Percentiles rank a stretch among this genome's conserved stretches.
These are phyloP conservation scores for Gadopsis bispinosus DNA, from an alignment of 2,797 vertebrate species.

Conservation along the genomic window DNA sequence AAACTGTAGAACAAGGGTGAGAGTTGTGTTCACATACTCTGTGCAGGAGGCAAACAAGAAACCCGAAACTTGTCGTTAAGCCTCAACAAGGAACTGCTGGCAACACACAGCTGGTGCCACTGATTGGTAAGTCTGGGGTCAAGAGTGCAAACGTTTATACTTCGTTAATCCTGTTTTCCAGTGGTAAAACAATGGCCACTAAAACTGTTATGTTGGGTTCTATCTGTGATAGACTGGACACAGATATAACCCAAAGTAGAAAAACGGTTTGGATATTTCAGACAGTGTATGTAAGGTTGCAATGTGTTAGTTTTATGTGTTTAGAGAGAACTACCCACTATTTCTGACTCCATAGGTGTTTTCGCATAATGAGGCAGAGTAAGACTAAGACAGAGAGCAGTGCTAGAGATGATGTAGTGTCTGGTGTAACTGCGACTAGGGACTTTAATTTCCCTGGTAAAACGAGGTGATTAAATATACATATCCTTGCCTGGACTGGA, in stretches of 20 bases:
- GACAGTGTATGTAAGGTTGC: neutral
- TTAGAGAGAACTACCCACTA: neutral
- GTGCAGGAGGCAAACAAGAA: neutral
- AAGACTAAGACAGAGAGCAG: slow-evolving; percentile 37
- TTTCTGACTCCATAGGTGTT: slow-evolving; percentile 18
- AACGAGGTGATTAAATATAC: slow-evolving; percentile 76
- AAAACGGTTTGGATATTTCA: neutral
- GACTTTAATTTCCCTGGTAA: slow-evolving; percentile 72
- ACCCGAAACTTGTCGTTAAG: neutral
- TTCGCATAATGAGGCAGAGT: slow-evolving; percentile 34
- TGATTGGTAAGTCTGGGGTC: neutral
- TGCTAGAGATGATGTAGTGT: slow-evolving; percentile 61
- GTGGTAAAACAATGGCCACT: neutral
- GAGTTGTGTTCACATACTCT: neutral
- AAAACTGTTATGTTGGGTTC: neutral
- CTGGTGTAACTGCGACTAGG: slow-evolving; percentile 46
- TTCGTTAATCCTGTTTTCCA: slow-evolving; percentile 14
- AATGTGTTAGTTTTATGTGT: neutral
- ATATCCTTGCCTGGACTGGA: slow-evolving; percentile 46
- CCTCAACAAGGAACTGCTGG: slow-evolving; percentile 2
- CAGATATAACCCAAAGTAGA: neutral
- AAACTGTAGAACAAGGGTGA: neutral
- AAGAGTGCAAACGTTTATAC: slow-evolving; percentile 1
- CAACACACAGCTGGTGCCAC: slow-evolving; percentile 17
- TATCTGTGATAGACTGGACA: neutral